These are phyloP conservation scores for Cygnus olor DNA, from an alignment of 2,797 vertebrate species.

Conservation along the genomic window DNA sequence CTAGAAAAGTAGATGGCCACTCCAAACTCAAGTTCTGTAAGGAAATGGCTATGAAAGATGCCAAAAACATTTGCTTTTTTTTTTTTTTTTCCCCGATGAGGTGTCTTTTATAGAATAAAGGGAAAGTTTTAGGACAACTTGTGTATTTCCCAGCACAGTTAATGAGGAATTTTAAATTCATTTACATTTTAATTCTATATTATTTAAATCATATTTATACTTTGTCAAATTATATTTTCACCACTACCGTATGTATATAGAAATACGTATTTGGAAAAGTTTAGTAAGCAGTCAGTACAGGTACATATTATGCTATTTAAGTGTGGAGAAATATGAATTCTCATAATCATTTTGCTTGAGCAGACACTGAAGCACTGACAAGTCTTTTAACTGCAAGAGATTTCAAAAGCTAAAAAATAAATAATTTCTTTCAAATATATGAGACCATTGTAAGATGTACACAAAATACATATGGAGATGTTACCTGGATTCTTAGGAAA, in stretches of 20 bases:
- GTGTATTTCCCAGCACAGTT: not conserved
- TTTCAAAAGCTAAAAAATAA: not conserved
- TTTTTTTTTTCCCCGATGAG: not conserved
- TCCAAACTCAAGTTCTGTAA: not conserved
- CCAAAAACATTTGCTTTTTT: not conserved
- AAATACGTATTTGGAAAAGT: not conserved
- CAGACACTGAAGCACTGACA: not conserved
- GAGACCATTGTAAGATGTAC: not conserved
- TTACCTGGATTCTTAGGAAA: not conserved
- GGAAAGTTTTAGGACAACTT: not conserved
- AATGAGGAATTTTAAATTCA: not conserved
- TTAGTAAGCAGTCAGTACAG: not conserved
- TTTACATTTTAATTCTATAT: not conserved
- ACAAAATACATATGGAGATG: not conserved
- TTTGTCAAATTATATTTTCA: not conserved
- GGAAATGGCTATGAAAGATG: not conserved
- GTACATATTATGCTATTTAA: not conserved
- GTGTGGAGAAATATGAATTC: not conserved
- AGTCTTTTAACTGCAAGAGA: not conserved
- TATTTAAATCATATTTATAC: not conserved
- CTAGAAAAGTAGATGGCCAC: not conserved
- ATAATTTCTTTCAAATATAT: not conserved
- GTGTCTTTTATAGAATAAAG: not conserved
- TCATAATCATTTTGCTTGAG: not conserved
- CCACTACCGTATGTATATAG: not conserved